Base-by-base conservation (phyloP, 2,888 invertebrate genomes). In the Notocelia uddmanniana region DNA sequence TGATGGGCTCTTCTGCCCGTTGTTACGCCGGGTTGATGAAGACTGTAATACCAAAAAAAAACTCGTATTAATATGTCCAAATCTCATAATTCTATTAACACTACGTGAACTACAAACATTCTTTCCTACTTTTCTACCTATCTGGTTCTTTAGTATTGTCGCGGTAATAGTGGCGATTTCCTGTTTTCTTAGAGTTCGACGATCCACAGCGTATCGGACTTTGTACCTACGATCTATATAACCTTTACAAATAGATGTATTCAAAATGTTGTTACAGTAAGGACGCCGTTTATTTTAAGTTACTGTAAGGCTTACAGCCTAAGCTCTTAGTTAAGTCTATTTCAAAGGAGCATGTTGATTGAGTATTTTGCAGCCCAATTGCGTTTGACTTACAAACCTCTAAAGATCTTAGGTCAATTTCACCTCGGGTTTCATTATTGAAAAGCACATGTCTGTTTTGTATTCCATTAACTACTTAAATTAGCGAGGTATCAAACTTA, bases 101-200 rank as follows among this genome's bases (percentile, higher is more conserved):
- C 26, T 59, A 37, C 50, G 67, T 37, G 63, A 57, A 63, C 63
- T 34, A 23, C n/a, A n/a, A n/a, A n/a, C 31, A 55, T 52, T 45
- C n/a, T 8, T 45, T 45, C n/a, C n/a, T 8, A 6, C n/a, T 45
- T 15, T n/a, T 15, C 23, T 26, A 15, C 23, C 21, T 55, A 15
- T 13, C 21, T 54, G 11, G 23, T 59, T 45, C 26, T 52, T 69
- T 55, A 68, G 74, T 71, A 64, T 76, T 73, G 68, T 69, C 57
- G 59, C 69, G 66, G 69, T 63, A 64, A 76, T 75, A 76, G 78
- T 74, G 73, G 78, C 74, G 76, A 78, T 76, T 79, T 78, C 75
- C 76, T 76, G 75, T 76, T 76, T 78, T 74, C 70, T 74, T 76
- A 74, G 77, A 77, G 78, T 81, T 79, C 78, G 78, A 80, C 76